These are phyloP conservation scores for Actinostola sp. DNA, from an alignment of 92 coral and sea anemone genomes.

Conservation along the genomic window DNA sequence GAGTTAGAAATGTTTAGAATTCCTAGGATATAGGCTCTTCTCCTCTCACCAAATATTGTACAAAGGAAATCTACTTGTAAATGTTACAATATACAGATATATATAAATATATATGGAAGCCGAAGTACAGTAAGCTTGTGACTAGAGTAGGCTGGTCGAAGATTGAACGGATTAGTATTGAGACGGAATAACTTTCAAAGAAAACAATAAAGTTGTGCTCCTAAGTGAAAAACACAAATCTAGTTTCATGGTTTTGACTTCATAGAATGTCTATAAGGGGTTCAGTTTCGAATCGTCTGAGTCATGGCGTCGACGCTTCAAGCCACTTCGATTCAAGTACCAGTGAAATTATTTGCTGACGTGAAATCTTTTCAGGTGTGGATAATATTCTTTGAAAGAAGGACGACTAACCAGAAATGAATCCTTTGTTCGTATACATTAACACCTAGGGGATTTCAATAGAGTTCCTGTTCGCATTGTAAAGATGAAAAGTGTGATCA, in stretches of 20 bases:
- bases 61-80: slow-evolving; percentile 73
- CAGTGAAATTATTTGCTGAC: slow-evolving; percentile 7
- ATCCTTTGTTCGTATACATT: slow-evolving; percentile 33
- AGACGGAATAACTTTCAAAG: slow-evolving; percentile 7
- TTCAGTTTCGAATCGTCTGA: not conserved
- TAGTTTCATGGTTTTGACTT: not conserved
- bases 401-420: slow-evolving; percentile 20
- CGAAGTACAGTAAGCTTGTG: not conserved
- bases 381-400: not conserved
- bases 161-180: too few relatives aligned
- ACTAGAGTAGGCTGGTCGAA: not conserved
- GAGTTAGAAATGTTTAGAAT: not conserved
- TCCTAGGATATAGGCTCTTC: slow-evolving; percentile 21
- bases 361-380: slow-evolving; percentile 15
- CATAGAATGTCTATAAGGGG: not conserved
- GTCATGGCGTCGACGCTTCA: not conserved
- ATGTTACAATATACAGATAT: slow-evolving; percentile 71
- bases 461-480: slow-evolving; percentile 32
- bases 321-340: slow-evolving; percentile 13
- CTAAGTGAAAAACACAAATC: not conserved
- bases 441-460: slow-evolving; percentile 26
- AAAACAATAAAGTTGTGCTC: slow-evolving; percentile 12
- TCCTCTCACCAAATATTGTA: slow-evolving; percentile 30
- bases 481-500: slow-evolving; percentile 16
- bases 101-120: slow-evolving; percentile 22